Percentiles rank a stretch among this genome's conserved stretches.
Conservation (phyloP, 2,113 vertebrate genomes). For the Zosterops borbonicus region DNA sequence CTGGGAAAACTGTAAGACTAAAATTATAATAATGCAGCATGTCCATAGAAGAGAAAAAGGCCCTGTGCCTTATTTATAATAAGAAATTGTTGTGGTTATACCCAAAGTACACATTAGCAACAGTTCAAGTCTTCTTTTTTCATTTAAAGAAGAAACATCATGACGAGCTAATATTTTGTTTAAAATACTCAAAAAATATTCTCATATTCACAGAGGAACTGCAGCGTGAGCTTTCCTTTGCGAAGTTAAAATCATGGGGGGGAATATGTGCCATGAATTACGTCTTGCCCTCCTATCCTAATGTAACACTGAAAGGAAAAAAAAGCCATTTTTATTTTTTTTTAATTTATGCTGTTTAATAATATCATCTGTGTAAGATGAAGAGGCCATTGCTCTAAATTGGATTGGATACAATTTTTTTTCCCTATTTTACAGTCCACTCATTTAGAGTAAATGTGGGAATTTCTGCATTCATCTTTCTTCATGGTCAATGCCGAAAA, state of each 20-base stretch:
- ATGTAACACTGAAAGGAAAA: neutral
- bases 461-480: neutral
- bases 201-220: neutral
- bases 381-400: neutral
- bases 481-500: neutral
- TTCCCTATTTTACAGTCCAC: neutral
- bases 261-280: neutral
- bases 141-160: neutral
- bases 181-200: neutral
- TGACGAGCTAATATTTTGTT: neutral
- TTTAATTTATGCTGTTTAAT: neutral
- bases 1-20: neutral
- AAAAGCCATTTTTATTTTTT: fast-evolving
- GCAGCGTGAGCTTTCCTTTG: neutral
- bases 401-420: fast-evolving
- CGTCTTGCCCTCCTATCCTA: neutral
- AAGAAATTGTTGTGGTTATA: neutral
- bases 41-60: neutral
- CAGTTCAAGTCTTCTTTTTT: neutral
- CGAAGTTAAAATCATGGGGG: neutral
- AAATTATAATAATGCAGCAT: neutral
- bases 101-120: neutral
- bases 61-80: neutral
- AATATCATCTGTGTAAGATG: neutral
- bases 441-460: neutral